These are phyloP conservation scores for Grallaria varia DNA, from an alignment of 2,113 vertebrate species.

Conservation along the genomic window DNA sequence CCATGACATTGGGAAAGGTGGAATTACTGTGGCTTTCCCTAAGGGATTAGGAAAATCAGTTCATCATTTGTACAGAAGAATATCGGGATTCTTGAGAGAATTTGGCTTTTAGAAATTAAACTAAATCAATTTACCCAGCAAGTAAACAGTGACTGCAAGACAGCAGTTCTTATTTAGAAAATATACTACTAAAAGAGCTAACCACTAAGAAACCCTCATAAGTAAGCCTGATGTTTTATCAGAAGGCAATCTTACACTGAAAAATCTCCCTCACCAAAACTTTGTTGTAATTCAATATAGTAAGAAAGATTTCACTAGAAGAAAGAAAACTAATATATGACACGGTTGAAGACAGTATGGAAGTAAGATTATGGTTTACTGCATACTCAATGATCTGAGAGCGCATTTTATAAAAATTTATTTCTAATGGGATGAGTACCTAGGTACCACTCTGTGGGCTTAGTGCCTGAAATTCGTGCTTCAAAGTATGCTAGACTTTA, in stretches of 20 bases:
- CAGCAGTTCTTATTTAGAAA: conserved; percentile 64
- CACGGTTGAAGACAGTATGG: background rate
- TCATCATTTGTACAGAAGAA: background rate
- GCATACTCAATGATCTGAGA: background rate
- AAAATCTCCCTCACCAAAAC: background rate
- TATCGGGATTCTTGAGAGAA: conserved; percentile 57
- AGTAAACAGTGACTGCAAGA: conserved; percentile 52
- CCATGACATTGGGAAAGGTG: background rate
- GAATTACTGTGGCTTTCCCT: background rate
- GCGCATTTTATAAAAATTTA: background rate
- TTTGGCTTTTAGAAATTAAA: conserved; percentile 69
- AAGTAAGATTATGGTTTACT: background rate
- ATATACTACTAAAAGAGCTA: conserved; percentile 51
- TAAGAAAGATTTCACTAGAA: background rate
- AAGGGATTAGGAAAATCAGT: background rate
- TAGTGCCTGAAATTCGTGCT: background rate
- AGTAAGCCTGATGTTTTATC: conserved; percentile 54
- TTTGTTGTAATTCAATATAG: background rate
- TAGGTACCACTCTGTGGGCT: background rate
- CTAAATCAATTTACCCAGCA: conserved; percentile 49
- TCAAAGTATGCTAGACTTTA: background rate
- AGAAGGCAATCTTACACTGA: conserved; percentile 33
- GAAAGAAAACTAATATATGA: conserved; percentile 14
- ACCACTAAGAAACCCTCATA: conserved; percentile 46
- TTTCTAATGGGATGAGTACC: background rate